These are phyloP conservation scores for Lasioglossum figueresi DNA, from an alignment of 2,888 invertebrate genomes.

Conservation along the genomic window DNA sequence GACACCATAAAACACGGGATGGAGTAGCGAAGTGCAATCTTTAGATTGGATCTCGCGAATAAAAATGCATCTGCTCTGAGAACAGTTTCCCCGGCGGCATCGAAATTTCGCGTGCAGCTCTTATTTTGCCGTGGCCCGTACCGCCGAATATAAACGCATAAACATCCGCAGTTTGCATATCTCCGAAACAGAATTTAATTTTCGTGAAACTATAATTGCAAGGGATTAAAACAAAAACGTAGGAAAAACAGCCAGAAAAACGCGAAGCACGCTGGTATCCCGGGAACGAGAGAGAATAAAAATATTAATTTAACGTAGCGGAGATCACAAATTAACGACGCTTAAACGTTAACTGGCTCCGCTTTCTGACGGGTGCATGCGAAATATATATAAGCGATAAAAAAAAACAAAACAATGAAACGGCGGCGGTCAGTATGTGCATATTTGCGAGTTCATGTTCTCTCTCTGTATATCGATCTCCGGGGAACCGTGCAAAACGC, in stretches of 20 bases:
- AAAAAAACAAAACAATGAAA: slow-evolving; percentile 3
- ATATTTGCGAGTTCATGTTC: not conserved
- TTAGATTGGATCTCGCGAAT: not conserved
- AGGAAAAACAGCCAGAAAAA: not conserved
- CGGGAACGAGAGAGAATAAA: not conserved
- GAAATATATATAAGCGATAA: not conserved
- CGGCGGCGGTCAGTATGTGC: not conserved
- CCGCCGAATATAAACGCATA: not conserved
- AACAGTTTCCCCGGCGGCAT: not conserved
- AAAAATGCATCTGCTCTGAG: not conserved
- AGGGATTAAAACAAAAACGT: not conserved
- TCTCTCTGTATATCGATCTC: not conserved
- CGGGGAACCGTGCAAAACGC: not conserved
- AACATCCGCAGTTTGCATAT: not conserved
- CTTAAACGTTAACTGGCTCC: not conserved
- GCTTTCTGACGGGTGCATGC: not conserved
- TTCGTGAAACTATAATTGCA: not conserved
- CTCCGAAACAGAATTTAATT: slow-evolving; percentile 1
- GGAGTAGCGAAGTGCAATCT: not conserved
- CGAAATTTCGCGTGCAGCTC: not conserved
- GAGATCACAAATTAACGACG: not conserved
- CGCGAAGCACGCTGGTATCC: not conserved
- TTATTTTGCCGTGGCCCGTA: not conserved
- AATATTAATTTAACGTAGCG: not conserved
- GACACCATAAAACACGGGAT: not conserved